A percentile compares a stretch with the other conserved stretches of the same genome.
These are phyloP conservation scores for Channa argus DNA, from an alignment of 2,113 vertebrate species.

Conservation along the genomic window DNA sequence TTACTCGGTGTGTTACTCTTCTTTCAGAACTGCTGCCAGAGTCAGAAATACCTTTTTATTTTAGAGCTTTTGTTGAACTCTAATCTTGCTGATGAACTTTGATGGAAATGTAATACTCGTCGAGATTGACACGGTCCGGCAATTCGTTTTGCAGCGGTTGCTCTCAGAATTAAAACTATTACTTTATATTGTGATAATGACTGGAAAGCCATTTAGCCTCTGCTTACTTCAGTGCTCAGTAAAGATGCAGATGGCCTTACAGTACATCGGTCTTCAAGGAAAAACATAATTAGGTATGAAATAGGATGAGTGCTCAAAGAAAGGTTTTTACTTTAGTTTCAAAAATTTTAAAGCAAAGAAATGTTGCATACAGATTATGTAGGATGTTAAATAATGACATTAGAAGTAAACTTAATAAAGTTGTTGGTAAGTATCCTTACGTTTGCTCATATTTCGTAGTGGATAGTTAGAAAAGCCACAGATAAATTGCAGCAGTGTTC, in stretches of 20 bases:
- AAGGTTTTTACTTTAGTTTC: no score
- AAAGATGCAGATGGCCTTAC: not conserved
- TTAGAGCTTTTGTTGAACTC: no score
- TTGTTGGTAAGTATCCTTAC: no score
- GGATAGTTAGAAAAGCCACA: not conserved
- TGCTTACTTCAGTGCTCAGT: not conserved
- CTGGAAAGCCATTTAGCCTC: not conserved
- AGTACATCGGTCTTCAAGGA: not conserved
- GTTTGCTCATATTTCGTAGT: no score
- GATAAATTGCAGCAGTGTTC: not conserved
- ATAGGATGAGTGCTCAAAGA: no score
- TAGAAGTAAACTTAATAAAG: not conserved
- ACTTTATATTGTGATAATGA: not conserved
- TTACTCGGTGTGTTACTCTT: no score
- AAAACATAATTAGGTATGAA: not conserved
- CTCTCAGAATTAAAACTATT: not conserved
- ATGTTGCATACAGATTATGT: not conserved
- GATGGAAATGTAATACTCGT: no score
- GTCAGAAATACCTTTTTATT: no score
- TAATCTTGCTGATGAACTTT: no score
- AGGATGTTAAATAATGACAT: no score
- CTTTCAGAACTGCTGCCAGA: no score
- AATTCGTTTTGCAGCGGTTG: conserved; percentile 2
- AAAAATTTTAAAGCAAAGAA: no score
- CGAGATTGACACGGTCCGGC: conserved; percentile 1